Conservation (phyloP, 2,113 vertebrate genomes). For the Leiothrix lutea region DNA sequence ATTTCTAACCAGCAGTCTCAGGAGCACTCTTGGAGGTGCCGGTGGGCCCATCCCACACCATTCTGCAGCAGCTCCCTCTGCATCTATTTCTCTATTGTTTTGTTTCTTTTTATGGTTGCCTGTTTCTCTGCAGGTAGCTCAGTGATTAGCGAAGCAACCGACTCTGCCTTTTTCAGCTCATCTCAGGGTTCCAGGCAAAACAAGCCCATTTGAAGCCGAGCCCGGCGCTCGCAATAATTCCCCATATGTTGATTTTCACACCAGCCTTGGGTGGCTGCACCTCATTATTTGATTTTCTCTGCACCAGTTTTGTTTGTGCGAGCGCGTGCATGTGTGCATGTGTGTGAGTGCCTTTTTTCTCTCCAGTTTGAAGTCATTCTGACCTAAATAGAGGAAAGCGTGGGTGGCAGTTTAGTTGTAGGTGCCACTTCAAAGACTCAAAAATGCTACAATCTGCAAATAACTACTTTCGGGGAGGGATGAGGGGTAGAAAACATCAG, state of each 20-base stretch:
- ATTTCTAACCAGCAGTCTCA: background rate
- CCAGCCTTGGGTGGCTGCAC: constrained; percentile 44
- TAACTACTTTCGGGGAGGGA: background rate
- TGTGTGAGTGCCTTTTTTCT: background rate
- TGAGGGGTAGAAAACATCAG: background rate
- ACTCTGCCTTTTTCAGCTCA: constrained; percentile 50
- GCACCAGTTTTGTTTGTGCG: background rate
- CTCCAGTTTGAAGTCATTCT: background rate
- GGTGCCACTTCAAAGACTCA: constrained; percentile 45
- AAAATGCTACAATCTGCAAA: constrained; percentile 9
- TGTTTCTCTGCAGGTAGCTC: constrained; percentile 62
- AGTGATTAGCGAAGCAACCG: background rate
- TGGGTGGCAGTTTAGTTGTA: constrained; percentile 29
- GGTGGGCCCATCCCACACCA: background rate
- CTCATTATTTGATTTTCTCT: constrained; percentile 59
- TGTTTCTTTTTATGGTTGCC: constrained; percentile 20
- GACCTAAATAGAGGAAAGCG: constrained; percentile 34
- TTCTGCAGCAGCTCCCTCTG: background rate
- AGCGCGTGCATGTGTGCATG: background rate
- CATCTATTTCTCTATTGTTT: constrained; percentile 6
- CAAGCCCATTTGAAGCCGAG: constrained; percentile 58
- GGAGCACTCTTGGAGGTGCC: background rate
- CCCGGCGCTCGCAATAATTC: background rate
- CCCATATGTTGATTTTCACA: constrained; percentile 66
- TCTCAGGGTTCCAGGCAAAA: constrained; percentile 55